Conservation (phyloP, 2,888 invertebrate genomes). For the Julus scanicus region DNA sequence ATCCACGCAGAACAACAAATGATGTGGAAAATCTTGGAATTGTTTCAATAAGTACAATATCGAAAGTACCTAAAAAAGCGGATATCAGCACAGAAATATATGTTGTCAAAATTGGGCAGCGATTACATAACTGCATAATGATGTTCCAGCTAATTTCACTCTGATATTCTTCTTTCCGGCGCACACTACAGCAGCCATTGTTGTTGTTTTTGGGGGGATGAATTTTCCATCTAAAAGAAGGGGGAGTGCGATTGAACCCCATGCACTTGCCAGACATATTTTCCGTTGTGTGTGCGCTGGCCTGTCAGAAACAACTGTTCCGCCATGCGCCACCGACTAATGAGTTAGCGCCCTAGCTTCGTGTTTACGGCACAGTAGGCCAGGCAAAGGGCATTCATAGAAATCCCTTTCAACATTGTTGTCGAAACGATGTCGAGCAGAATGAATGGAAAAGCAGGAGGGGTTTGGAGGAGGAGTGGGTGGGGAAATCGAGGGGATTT, state of each 20-base stretch:
- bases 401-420: conserved; percentile 41
- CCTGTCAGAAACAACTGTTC: conserved; percentile 47
- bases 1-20: no score
- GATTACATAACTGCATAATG: conserved; percentile 47
- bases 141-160: conserved; percentile 45
- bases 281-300: conserved; percentile 39
- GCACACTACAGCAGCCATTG: conserved; percentile 4
- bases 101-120: neutral
- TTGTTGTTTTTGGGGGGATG: neutral
- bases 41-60: no score
- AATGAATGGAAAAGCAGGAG: conserved; percentile 46
- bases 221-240: conserved; percentile 3
- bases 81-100: neutral
- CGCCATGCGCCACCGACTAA: conserved; percentile 43
- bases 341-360: conserved; percentile 37
- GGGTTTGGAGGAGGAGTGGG: neutral
- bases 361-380: neutral
- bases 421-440: conserved; percentile 46
- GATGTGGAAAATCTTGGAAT: no score
- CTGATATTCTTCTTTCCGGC: conserved; percentile 44
- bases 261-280: conserved; percentile 45
- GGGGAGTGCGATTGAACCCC: neutral
- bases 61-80: neutral
- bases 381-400: conserved; percentile 41
- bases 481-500: neutral